Conservation (phyloP, 2,888 invertebrate species). For the Synanthedon tipuliformis region DNA sequence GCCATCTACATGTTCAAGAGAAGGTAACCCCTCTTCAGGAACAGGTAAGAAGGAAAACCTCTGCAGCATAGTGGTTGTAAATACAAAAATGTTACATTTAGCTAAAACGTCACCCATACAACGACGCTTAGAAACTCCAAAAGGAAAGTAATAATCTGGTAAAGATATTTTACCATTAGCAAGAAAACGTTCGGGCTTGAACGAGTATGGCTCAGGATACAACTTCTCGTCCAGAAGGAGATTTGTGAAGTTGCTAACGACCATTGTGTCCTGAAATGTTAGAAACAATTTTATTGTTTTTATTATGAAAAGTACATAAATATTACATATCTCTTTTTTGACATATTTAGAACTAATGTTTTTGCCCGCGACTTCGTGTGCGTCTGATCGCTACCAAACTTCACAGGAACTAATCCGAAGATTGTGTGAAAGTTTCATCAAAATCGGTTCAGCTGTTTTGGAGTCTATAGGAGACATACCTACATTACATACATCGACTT, state of each 20-base stretch:
- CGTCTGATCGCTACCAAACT: no score
- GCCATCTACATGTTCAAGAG: slow-evolving; percentile 78
- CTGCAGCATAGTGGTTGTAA: slow-evolving; percentile 79
- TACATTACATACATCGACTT: no score
- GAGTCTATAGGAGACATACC: no score
- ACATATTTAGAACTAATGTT: no score
- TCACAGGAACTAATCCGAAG: no score
- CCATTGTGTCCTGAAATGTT: slow-evolving; percentile 77
- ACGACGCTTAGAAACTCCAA: slow-evolving; percentile 82
- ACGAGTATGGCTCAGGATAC: slow-evolving; percentile 77
- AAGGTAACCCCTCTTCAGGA: slow-evolving; percentile 74
- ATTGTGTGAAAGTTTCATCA: no score
- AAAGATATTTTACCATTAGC: slow-evolving; percentile 70
- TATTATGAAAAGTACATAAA: no score
- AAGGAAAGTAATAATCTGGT: slow-evolving; percentile 81
- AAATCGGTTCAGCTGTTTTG: no score
- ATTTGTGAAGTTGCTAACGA: slow-evolving; percentile 80
- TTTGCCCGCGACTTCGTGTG: no score
- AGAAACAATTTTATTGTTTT: background rate
- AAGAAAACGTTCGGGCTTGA: slow-evolving; percentile 82
- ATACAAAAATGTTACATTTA: slow-evolving; percentile 82
- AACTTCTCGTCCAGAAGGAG: slow-evolving; percentile 76
- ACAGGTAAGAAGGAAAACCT: slow-evolving; percentile 75
- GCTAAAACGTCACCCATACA: slow-evolving; percentile 84
- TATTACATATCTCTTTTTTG: no score